A percentile compares a stretch with the other conserved stretches of the same genome.
phyloP scores from a whole-genome alignment of 2,888 invertebrate species.

The Physocephala rufipes region DNA sequence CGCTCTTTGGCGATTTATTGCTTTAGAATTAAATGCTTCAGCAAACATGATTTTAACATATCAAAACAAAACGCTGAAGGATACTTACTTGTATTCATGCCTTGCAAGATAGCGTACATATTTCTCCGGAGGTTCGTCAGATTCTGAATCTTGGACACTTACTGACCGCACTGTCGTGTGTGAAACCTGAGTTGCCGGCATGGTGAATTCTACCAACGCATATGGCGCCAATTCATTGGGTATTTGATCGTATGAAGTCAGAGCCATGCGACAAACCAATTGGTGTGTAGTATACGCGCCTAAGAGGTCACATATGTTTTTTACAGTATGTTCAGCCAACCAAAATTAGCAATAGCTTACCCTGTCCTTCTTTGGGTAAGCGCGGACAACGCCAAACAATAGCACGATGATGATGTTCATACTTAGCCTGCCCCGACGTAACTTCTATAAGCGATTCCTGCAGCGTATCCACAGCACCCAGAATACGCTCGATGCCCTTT shows the following conservation, averaged over 20 bases:
- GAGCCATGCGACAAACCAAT: conserved; percentile 91
- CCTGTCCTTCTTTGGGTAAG: conserved; percentile 98
- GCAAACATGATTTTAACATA: no score
- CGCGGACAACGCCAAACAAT: conserved; percentile 98
- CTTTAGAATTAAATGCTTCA: no score
- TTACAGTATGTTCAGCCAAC: no score
- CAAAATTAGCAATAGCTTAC: conserved; percentile 66
- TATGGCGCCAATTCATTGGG: conserved; percentile 90
- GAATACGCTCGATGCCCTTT: conserved; percentile 90
- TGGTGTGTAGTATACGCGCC: conserved; percentile 98
- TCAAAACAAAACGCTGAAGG: not conserved
- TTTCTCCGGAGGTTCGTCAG: conserved; percentile 94
- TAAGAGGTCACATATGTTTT: conserved; percentile 57
- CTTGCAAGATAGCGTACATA: conserved; percentile 96
- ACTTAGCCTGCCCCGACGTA: conserved; percentile 96
- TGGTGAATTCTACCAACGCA: conserved; percentile 95
- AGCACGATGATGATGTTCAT: conserved; percentile 96
- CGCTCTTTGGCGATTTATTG: no score
- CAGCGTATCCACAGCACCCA: conserved; percentile 89
- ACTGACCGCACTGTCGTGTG: conserved; percentile 97
- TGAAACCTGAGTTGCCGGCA: conserved; percentile 96
- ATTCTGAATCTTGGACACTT: conserved; percentile 85
- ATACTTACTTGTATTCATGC: conserved; percentile 86
- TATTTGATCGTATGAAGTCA: conserved; percentile 97
- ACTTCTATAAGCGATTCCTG: conserved; percentile 94